Conservation (phyloP, 2,113 vertebrate species). For the Psilopogon haemacephalus region DNA sequence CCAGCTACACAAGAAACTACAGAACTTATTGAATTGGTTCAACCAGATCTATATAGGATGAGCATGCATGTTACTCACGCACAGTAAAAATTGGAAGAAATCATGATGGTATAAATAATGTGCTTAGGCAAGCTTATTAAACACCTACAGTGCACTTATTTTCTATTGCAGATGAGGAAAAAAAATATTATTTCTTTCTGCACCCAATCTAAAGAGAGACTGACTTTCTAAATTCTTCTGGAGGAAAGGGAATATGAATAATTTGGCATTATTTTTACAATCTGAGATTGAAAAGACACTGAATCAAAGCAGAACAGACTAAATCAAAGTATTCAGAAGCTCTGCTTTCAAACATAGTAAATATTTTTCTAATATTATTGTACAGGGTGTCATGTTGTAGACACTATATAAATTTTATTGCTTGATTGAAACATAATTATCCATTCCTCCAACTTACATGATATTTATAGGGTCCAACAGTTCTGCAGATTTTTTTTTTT, state of each 20-base stretch:
- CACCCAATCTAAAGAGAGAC: background rate
- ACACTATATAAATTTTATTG: background rate
- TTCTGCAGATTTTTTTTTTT: background rate
- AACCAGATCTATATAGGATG: background rate
- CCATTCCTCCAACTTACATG: background rate
- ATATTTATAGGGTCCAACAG: background rate
- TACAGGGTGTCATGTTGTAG: background rate
- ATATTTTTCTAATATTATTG: background rate
- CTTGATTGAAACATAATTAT: conserved; percentile 20
- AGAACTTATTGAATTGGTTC: background rate
- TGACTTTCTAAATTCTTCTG: background rate
- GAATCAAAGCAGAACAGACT: background rate
- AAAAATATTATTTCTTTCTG: background rate
- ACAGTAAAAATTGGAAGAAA: background rate
- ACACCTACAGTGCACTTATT: background rate
- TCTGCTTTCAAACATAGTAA: background rate
- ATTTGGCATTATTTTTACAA: background rate
- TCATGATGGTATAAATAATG: background rate
- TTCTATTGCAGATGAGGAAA: background rate
- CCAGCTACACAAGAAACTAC: background rate
- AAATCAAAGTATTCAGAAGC: background rate
- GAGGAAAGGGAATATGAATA: background rate
- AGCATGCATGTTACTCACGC: background rate
- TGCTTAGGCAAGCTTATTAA: background rate
- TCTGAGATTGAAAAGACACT: background rate